Conservation (phyloP, 2,113 vertebrate genomes). For the Siphamia tubifer region DNA sequence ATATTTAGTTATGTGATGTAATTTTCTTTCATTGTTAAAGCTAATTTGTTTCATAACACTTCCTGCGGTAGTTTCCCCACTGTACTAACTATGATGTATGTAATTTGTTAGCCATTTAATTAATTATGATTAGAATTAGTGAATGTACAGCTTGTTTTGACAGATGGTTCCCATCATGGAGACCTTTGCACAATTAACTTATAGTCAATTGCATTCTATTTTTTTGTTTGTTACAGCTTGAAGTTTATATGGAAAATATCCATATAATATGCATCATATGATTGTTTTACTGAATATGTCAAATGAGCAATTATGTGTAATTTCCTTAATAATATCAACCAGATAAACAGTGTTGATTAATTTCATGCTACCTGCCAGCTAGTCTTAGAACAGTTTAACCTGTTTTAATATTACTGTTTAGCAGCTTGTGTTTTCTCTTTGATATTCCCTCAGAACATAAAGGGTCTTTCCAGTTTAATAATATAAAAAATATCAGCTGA, state of each 20-base stretch:
- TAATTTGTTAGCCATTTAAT: conserved; percentile 95
- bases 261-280: conserved; percentile 46
- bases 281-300: conserved; percentile 50
- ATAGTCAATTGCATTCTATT: conserved; percentile 77
- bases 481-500: conserved; percentile 25
- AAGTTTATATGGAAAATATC: conserved; percentile 65
- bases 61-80: conserved; percentile 85
- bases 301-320: conserved; percentile 73
- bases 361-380: conserved; percentile 38
- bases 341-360: conserved; percentile 62
- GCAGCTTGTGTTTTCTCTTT: neutral
- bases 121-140: conserved; percentile 92
- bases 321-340: conserved; percentile 57
- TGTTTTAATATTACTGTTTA: conserved; percentile 9
- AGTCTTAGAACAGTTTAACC: conserved; percentile 9
- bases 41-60: conserved; percentile 93
- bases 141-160: conserved; percentile 86
- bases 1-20: conserved; percentile 87
- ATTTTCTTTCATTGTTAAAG: conserved; percentile 91
- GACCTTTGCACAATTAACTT: conserved; percentile 86
- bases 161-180: conserved; percentile 93
- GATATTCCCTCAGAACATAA: conserved; percentile 9
- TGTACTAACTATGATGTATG: conserved; percentile 87
- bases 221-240: conserved; percentile 65
- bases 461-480: neutral